Evolutionary conservation across 1,140 invertebrate genomes (phyloP).

Genomic region (Bombyx mori): DNA sequence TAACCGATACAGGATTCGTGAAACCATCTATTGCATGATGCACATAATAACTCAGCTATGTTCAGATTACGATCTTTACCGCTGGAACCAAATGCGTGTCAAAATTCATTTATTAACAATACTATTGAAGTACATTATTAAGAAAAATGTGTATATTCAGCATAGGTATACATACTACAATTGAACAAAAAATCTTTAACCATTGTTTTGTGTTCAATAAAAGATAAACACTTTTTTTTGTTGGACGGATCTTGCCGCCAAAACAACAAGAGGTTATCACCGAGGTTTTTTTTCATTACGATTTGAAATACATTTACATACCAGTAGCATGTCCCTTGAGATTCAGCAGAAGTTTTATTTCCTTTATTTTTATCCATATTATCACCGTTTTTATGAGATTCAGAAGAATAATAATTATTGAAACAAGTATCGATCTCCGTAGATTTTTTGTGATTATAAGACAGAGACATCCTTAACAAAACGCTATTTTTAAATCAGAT

Average conservation of each 20-base stretch:
- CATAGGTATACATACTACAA: neutral
- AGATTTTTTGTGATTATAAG: conserved; percentile 23
- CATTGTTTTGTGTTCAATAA: neutral
- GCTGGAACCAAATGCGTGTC: conserved; percentile 70
- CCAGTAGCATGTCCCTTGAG: conserved; percentile 56
- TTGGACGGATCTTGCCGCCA: neutral
- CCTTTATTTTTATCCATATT: conserved; percentile 45
- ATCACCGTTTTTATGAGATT: conserved; percentile 57
- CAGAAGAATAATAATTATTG: conserved; percentile 30
- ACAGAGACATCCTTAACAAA: conserved; percentile 21
- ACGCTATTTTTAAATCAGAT: conserved; percentile 2
- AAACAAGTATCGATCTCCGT: conserved; percentile 24
- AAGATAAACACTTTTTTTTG: neutral
- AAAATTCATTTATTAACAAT: neutral
- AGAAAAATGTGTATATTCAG: neutral
- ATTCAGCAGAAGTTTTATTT: conserved; percentile 40
- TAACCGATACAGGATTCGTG: conserved; percentile 94
- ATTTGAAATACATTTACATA: conserved; percentile 19
- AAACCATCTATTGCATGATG: conserved; percentile 91
- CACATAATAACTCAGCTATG: conserved; percentile 91
- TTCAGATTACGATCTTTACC: conserved; percentile 94
- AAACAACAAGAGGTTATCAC: conserved; percentile 9
- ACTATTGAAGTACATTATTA: neutral
- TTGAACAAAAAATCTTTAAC: no score
- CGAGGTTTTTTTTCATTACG: neutral